Percentiles rank a stretch among this genome's conserved stretches.
These are phyloP conservation scores for Parapristionchus giblindavisi DNA, from an alignment of 2,888 invertebrate genomes.

Conservation along the genomic window DNA sequence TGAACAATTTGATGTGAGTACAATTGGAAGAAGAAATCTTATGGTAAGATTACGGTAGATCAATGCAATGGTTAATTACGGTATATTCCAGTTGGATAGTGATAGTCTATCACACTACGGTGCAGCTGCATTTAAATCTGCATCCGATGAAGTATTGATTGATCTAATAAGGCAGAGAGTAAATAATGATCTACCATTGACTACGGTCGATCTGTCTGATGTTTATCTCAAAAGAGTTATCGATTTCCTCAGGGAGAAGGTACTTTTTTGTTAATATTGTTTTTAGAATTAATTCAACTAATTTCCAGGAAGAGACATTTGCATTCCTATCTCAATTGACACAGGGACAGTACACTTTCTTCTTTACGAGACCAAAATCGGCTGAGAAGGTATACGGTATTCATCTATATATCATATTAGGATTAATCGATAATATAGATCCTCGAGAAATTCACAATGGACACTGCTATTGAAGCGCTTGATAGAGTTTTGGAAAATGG, in stretches of 20 bases:
- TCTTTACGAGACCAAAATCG: slow-evolving; percentile 44
- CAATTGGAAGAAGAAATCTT: slow-evolving; percentile 57
- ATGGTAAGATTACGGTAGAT: slow-evolving; percentile 44
- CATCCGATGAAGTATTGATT: slow-evolving; percentile 45
- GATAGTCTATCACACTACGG: slow-evolving; percentile 55
- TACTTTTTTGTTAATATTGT: neutral
- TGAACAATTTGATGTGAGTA: slow-evolving; percentile 53
- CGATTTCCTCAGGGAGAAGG: slow-evolving; percentile 54
- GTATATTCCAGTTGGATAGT: slow-evolving; percentile 55
- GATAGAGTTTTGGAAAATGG: slow-evolving; percentile 15
- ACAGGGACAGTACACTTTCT: slow-evolving; percentile 49
- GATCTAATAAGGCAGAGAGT: slow-evolving; percentile 42
- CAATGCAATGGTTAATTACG: neutral
- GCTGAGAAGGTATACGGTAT: slow-evolving; percentile 32
- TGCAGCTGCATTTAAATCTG: slow-evolving; percentile 51
- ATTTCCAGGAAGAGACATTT: slow-evolving; percentile 48
- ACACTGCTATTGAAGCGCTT: neutral
- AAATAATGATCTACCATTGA: slow-evolving; percentile 35
- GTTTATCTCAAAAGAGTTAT: slow-evolving; percentile 43
- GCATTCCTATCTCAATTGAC: slow-evolving; percentile 47
- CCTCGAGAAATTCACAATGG: slow-evolving; percentile 9
- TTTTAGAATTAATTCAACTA: slow-evolving; percentile 36
- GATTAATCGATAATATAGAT: neutral
- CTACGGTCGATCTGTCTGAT: neutral
- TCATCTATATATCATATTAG: neutral